Evolutionary conservation across 2,888 invertebrate species (phyloP).

Genomic region (Abscondita cerata): DNA sequence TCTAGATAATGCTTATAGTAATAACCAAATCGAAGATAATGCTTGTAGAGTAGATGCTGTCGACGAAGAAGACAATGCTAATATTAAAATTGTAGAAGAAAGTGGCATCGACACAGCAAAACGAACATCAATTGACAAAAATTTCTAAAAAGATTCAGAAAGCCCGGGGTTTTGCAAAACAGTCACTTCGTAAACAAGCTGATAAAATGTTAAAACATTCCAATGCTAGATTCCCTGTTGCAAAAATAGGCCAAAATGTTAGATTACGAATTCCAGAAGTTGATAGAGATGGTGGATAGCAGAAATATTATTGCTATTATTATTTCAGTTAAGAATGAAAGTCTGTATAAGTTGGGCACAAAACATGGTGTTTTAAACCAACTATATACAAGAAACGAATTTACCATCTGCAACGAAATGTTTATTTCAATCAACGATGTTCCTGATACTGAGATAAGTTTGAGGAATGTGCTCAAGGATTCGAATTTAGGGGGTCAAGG

Average conservation of each 20-base stretch:
- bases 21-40: conserved; percentile 2
- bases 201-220: neutral
- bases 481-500: conserved; percentile 25
- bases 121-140: no score
- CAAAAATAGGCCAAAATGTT: neutral
- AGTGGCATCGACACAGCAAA: conserved; percentile 33
- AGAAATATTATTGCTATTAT: conserved; percentile 24
- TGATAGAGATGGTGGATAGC: conserved; percentile 7
- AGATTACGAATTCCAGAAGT: neutral
- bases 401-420: conserved; percentile 22
- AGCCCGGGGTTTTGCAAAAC: conserved; percentile 7
- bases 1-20: neutral
- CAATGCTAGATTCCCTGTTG: neutral
- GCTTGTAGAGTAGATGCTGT: neutral
- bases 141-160: conserved; percentile 26
- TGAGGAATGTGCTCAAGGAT: conserved; percentile 20
- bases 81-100: neutral
- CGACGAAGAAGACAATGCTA: neutral
- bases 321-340: conserved; percentile 15
- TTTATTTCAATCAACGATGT: neutral
- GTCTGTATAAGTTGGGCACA: conserved; percentile 23
- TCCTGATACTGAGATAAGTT: conserved; percentile 15
- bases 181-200: neutral
- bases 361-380: conserved; percentile 28
- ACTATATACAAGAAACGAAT: conserved; percentile 29